phyloP scores from a whole-genome alignment of 1,140 invertebrate species.

The Pachyrhynchus sulphureomaculatus region DNA sequence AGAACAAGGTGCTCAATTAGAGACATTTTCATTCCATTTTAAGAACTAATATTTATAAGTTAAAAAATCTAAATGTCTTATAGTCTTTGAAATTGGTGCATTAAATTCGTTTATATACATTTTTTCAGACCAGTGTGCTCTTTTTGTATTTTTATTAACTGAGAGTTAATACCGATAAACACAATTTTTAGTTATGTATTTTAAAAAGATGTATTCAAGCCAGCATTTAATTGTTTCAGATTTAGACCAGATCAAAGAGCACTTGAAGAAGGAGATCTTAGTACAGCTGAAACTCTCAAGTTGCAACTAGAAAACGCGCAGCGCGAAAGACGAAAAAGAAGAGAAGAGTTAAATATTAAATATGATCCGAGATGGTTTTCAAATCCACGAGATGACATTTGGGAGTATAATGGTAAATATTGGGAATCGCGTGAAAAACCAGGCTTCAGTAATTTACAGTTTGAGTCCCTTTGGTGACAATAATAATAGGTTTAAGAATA shows the following conservation, averaged over 20 bases:
- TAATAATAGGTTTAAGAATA: background rate
- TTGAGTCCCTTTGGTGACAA: conserved; percentile 59
- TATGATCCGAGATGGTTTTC: conserved; percentile 66
- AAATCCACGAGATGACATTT: conserved; percentile 57
- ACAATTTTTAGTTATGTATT: too few species aligned
- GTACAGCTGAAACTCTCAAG: conserved; percentile 71
- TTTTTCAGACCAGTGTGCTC: too few species aligned
- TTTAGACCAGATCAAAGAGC: conserved; percentile 59
- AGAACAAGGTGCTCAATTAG: too few species aligned
- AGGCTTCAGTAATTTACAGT: conserved; percentile 60
- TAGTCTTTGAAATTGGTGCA: too few species aligned
- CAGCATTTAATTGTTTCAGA: background rate
- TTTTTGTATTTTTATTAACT: too few species aligned
- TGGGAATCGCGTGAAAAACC: conserved; percentile 59
- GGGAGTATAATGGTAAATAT: conserved; percentile 64
- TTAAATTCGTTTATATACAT: too few species aligned
- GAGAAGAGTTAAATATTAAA: conserved; percentile 57
- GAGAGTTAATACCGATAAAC: too few species aligned
- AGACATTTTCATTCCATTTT: too few species aligned
- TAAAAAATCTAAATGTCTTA: too few species aligned
- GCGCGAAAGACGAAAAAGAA: conserved; percentile 63
- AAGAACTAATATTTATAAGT: too few species aligned
- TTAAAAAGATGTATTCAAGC: too few species aligned
- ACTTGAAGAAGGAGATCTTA: conserved; percentile 75
- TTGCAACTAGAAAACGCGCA: conserved; percentile 67